phyloP scores from a whole-genome alignment of 53 echinoderm and acorn worm species.

The Astropecten irregularis region DNA sequence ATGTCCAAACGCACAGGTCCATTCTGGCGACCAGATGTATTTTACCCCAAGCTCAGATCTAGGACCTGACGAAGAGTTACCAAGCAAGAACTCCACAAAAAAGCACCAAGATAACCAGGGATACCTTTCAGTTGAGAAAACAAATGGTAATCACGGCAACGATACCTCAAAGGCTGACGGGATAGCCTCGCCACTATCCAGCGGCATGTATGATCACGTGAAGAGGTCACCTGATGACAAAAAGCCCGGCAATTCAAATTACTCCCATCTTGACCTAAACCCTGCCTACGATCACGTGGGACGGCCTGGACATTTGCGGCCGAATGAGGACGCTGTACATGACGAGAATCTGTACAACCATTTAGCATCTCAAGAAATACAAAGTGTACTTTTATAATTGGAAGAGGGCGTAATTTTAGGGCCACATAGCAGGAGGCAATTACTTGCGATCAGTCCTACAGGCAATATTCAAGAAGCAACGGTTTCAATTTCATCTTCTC shows the following conservation, averaged over 20 bases:
- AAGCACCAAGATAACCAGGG: neutral
- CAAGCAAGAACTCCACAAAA: neutral
- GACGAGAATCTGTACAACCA: too few species aligned
- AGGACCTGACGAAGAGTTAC: neutral
- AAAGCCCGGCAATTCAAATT: neutral
- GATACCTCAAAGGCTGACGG: neutral
- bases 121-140: neutral
- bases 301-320: neutral
- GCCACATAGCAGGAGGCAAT: too few species aligned
- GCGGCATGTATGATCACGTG: constrained; percentile 8
- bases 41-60: neutral
- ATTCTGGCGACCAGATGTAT: neutral
- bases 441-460: too few species aligned
- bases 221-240: neutral
- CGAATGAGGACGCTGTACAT: neutral
- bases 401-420: too few species aligned
- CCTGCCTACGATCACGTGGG: neutral
- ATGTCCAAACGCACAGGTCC: too few species aligned
- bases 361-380: neutral
- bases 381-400: too few species aligned
- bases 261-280: neutral
- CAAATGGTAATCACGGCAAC: neutral
- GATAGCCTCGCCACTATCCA: too few species aligned
- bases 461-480: too few species aligned
- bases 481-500: too few species aligned